Conservation (phyloP, 2,888 invertebrate species). For the Fragum fragum region DNA sequence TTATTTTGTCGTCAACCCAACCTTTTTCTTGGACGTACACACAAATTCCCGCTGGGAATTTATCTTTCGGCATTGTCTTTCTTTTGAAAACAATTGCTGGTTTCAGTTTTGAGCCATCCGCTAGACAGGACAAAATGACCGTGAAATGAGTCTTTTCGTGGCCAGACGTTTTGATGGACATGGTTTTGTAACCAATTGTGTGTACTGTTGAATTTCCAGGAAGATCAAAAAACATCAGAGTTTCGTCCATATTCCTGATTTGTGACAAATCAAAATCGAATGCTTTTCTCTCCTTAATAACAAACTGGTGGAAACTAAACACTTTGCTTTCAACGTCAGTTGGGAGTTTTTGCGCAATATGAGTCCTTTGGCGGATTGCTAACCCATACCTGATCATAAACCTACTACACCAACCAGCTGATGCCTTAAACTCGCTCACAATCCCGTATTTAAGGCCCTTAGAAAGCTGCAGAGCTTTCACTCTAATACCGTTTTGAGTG, state of each 20-base stretch:
- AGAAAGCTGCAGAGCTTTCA: too few relatives aligned
- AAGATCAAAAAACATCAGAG: constrained; percentile 61
- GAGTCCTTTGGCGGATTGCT: constrained; percentile 33
- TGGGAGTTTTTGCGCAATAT: constrained; percentile 56
- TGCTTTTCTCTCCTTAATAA: constrained; percentile 18
- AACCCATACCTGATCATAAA: constrained; percentile 32
- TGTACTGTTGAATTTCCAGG: constrained; percentile 56
- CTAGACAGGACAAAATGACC: constrained; percentile 61
- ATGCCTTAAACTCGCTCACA: constrained; percentile 28
- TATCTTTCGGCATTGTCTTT: constrained; percentile 65
- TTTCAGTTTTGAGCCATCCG: constrained; percentile 60
- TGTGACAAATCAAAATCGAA: constrained; percentile 18
- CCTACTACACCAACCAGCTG: constrained; percentile 6
- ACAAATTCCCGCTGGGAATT: constrained; percentile 42
- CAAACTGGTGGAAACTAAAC: too few relatives aligned
- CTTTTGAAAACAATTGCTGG: constrained; percentile 64
- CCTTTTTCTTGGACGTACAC: constrained; percentile 47
- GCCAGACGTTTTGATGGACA: constrained; percentile 44
- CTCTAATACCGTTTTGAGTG: too few relatives aligned
- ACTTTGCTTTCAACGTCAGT: constrained; percentile 37
- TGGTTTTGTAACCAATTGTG: constrained; percentile 39
- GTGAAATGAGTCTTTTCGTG: constrained; percentile 63
- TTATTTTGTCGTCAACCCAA: constrained; percentile 33
- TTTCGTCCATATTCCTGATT: constrained; percentile 54
- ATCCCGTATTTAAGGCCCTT: too few relatives aligned